Percentiles rank a stretch among this genome's conserved stretches.
Conservation (phyloP, 1,140 invertebrate species). For the Schlechtendalia chinensis region DNA sequence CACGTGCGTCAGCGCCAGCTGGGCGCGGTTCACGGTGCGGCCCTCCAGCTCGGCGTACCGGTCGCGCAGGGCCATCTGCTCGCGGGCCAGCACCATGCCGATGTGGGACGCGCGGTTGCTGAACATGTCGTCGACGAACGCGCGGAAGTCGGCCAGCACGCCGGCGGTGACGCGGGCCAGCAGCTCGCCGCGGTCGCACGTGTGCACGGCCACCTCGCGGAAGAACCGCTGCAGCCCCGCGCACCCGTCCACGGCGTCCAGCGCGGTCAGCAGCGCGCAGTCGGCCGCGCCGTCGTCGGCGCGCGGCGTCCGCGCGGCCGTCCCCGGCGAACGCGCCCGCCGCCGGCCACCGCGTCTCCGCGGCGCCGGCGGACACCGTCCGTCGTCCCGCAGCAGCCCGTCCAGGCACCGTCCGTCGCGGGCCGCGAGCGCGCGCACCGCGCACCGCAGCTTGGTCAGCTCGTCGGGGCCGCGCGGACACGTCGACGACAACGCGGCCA, state of each 20-base stretch:
- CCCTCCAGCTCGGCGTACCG: constrained; percentile 15
- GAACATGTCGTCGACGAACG: constrained; percentile 1
- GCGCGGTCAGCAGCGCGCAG: background rate
- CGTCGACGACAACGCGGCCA: background rate
- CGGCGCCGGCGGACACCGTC: background rate
- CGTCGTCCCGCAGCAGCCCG: too few species aligned
- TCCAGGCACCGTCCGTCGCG: background rate
- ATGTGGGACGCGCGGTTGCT: constrained; percentile 19
- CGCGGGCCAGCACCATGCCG: constrained; percentile 8
- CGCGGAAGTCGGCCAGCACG: constrained; percentile 23
- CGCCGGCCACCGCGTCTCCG: background rate
- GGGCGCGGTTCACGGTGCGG: background rate
- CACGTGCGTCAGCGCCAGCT: background rate
- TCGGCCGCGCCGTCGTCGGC: background rate
- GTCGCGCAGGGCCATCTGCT: background rate
- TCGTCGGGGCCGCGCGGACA: background rate
- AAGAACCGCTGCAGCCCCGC: constrained; percentile 1
- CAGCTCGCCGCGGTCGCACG: constrained; percentile 14
- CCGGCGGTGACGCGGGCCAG: constrained; percentile 1
- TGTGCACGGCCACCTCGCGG: background rate
- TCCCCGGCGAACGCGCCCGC: too few species aligned
- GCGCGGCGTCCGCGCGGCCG: background rate
- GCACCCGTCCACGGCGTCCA: background rate
- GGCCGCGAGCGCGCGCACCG: background rate
- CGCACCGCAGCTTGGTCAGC: background rate